These are phyloP conservation scores for Plecotus auritus DNA, from an alignment of 2,113 vertebrate genomes.

Conservation along the genomic window DNA sequence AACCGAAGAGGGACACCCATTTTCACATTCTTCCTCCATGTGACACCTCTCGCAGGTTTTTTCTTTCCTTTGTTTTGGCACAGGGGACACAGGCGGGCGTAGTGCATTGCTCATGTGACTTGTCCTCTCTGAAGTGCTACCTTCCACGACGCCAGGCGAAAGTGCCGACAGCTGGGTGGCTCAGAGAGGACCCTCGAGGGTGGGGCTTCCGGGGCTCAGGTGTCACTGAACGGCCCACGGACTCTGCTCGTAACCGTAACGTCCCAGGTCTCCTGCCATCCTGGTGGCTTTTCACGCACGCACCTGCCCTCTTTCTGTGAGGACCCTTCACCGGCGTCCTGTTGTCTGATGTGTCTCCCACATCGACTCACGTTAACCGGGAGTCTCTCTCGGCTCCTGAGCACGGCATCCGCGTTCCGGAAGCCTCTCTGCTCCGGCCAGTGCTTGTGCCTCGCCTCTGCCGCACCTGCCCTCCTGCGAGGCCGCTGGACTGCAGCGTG, in stretches of 20 bases:
- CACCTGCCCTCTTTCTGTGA: fast-evolving
- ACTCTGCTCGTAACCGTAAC: neutral
- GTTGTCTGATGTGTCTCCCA: neutral
- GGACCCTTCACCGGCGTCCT: neutral
- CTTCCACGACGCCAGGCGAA: fast-evolving
- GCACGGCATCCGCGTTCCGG: neutral
- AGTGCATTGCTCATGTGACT: neutral
- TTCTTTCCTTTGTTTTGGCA: too few species aligned
- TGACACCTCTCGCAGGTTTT: neutral
- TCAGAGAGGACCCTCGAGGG: neutral
- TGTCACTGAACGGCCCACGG: neutral
- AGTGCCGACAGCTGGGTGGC: neutral
- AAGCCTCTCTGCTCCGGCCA: neutral
- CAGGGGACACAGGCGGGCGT: neutral
- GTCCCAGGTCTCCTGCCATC: neutral
- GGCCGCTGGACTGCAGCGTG: neutral
- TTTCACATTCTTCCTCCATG: neutral
- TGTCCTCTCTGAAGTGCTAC: fast-evolving
- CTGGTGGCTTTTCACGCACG: neutral
- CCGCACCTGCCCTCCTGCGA: neutral
- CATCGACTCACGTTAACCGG: neutral
- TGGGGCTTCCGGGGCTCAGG: neutral
- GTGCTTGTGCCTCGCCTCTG: fast-evolving
- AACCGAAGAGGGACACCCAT: neutral
- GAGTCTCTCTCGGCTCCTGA: neutral